Evolutionary conservation across 2,797 vertebrate species (phyloP), one percentile per base, ranked within the genome.

Genomic region (Neopelma chrysocephalum): DNA sequence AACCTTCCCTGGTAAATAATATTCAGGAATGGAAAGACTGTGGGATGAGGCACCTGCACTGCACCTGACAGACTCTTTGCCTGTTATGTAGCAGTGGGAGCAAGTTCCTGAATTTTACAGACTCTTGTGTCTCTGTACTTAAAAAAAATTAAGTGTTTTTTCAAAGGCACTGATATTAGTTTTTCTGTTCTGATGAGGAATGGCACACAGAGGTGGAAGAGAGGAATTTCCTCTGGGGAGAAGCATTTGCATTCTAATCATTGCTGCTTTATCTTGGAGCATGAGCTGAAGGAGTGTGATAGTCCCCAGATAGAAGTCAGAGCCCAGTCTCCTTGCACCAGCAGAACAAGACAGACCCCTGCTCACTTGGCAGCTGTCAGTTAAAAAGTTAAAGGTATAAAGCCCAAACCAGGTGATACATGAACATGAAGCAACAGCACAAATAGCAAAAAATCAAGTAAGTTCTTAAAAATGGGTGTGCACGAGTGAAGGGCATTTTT

Each of bases 201-300:
- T 7, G 66, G 64, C 68, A 60, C 16, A 3, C 2, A 2, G 56
- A 84, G 54, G 54, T 38, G 60, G 70, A 16, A 82, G 12, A 82
- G 40, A 82, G 60, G 45, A 58, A 40, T 53, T 89, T 87, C 62
- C 83, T 65, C 73, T 12, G 2, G 65, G 82, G 90, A 89, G 66
- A 62, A 82, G 73, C 54, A 48, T 93, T 93, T 87, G 68, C 72
- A 64, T 60, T 91, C 71, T 93, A 50, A 78, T 93, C 71, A 7
- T 77, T 40, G 88, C 76, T 94, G 82, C 56, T 89, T 91, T 80
- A 60, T 73, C 94, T 93, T 15, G 19, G 51, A 80, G 87, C 76
- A 13, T 57, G 48, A 76, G 82, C 72, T 64, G 56, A 53, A 45
- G 76, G 73, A 78, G 72, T 2, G 45, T 2, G 82, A 57, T 48